Percentiles rank a stretch among this genome's conserved stretches.
Evolutionary conservation across 1,140 invertebrate genomes (phyloP).

Genomic region (Scylla paramamosain): DNA sequence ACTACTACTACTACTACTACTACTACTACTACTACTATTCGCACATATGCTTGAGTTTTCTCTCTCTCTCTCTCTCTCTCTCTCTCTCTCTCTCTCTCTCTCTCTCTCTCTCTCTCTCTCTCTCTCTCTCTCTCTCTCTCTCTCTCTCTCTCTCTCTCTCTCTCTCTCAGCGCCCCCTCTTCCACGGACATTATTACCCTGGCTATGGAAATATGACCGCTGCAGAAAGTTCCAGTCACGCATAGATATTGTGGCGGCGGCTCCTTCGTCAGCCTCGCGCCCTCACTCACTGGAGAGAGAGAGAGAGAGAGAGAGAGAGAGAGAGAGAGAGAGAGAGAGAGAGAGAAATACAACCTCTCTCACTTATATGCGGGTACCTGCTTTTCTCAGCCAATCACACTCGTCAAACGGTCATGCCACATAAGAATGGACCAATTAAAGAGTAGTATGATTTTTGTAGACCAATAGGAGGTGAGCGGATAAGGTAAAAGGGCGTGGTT

Average conservation of each 20-base stretch:
- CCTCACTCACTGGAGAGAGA: background rate
- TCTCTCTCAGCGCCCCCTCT: background rate
- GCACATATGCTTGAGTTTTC: background rate
- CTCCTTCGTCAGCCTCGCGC: background rate
- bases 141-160: background rate
- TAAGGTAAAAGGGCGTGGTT: too few species aligned
- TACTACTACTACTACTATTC: too few species aligned
- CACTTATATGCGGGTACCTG: too few species aligned
- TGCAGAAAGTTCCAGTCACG: background rate
- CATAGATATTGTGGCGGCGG: background rate
- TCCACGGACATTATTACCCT: background rate
- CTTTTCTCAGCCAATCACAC: too few species aligned
- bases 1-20: too few species aligned
- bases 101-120: slow-evolving; percentile 2
- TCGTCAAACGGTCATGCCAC: too few species aligned
- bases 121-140: background rate
- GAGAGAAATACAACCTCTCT: background rate
- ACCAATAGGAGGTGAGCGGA: too few species aligned
- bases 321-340: slow-evolving; percentile 16
- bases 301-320: slow-evolving; percentile 7
- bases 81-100: background rate
- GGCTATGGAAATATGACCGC: background rate
- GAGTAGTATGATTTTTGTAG: too few species aligned
- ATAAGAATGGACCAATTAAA: too few species aligned
- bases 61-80: background rate